Percentiles rank a stretch among this genome's conserved stretches.
These are phyloP conservation scores for Ostrea denselamellosa DNA, from an alignment of 1,140 invertebrate species.

Conservation along the genomic window DNA sequence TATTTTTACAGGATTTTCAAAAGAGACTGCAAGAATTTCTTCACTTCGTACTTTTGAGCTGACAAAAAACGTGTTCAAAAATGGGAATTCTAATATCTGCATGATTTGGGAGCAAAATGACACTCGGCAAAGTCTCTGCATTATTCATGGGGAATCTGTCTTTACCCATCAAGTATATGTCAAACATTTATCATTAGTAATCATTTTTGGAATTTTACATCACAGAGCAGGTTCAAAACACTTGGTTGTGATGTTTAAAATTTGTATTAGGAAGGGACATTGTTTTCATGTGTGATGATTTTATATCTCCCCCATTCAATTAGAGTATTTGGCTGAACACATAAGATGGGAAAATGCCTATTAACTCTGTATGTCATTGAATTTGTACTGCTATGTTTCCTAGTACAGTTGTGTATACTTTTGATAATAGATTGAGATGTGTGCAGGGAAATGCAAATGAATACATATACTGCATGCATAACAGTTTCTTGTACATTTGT, in stretches of 20 bases:
- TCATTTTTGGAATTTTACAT: not conserved
- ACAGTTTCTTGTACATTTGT: not conserved
- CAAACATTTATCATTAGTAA: not conserved
- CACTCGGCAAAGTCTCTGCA: not conserved
- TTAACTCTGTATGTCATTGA: not conserved
- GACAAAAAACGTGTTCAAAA: not conserved
- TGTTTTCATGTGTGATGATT: not conserved
- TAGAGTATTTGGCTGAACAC: not conserved
- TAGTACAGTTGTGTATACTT: not conserved
- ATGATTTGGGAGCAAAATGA: not conserved
- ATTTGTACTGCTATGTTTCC: not conserved
- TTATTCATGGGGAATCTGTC: not conserved
- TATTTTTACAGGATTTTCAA: not conserved
- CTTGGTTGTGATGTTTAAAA: not conserved
- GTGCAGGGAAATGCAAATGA: not conserved
- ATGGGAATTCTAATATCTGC: not conserved
- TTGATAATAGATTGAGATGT: not conserved
- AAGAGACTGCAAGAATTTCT: conserved; percentile 11
- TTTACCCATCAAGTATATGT: not conserved
- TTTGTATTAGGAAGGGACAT: not conserved
- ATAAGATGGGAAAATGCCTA: not conserved
- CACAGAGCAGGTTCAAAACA: not conserved
- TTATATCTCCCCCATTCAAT: not conserved
- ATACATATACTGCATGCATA: too few species aligned
- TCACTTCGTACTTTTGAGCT: conserved; percentile 16